phyloP scores from a whole-genome alignment of 2,113 vertebrate genomes.

The Cyprinus carpio region DNA sequence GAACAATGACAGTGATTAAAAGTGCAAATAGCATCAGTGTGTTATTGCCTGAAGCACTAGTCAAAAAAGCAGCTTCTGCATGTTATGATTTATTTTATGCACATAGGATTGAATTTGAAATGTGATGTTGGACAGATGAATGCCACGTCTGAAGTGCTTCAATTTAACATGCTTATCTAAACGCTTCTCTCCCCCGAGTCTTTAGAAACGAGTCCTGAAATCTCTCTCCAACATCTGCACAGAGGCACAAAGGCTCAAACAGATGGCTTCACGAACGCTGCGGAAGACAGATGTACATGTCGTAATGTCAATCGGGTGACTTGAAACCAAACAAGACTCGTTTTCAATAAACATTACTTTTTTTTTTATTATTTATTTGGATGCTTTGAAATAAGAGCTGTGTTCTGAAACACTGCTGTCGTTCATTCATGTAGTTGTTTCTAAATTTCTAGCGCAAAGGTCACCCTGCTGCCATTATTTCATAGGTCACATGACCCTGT shows the following conservation, averaged over 20 bases:
- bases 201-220: constrained; percentile 23
- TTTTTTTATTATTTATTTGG: too few relatives aligned
- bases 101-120: not conserved
- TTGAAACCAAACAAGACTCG: not conserved
- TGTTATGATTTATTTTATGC: not conserved
- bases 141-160: not conserved
- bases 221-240: constrained; percentile 10
- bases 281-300: not conserved
- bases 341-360: not conserved
- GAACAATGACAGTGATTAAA: not conserved
- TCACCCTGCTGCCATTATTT: not conserved
- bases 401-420: not conserved
- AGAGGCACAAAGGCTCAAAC: not conserved
- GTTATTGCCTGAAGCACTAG: not conserved
- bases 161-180: constrained; percentile 25
- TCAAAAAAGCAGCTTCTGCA: not conserved
- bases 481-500: not conserved
- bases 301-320: not conserved
- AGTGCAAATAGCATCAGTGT: not conserved
- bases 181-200: constrained; percentile 5
- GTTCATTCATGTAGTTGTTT: not conserved
- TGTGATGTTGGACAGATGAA: not conserved
- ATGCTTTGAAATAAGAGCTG: not conserved
- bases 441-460: not conserved
- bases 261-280: constrained; percentile 4